Percentiles rank a stretch among this genome's conserved stretches.
Evolutionary conservation across 2,113 vertebrate genomes (phyloP).

Genomic region (Epinephelus cyanopodus): DNA sequence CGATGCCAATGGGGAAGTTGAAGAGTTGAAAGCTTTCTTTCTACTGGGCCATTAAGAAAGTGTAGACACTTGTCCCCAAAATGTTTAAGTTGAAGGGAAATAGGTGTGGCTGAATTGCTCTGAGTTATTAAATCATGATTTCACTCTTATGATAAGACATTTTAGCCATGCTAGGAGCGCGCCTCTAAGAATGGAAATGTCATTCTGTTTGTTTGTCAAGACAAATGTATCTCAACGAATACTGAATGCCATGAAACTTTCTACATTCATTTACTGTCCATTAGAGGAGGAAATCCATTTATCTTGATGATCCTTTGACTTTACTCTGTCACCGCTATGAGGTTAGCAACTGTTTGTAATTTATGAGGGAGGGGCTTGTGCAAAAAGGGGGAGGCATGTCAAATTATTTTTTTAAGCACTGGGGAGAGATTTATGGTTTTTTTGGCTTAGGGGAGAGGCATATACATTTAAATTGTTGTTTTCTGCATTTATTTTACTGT

Average conservation of each 20-base stretch:
- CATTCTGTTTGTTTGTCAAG: neutral
- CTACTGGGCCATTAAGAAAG: neutral
- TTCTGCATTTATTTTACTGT: too few relatives aligned
- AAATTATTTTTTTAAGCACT: too few relatives aligned
- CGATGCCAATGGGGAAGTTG: neutral
- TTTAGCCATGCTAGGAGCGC: too few relatives aligned
- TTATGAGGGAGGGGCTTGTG: too few relatives aligned
- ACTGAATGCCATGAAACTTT: too few relatives aligned
- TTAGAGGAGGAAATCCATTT: neutral
- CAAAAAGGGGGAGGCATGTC: too few relatives aligned
- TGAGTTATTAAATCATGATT: neutral
- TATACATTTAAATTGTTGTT: too few relatives aligned
- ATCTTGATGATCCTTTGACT: neutral
- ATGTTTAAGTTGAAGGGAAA: neutral
- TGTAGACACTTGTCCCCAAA: neutral
- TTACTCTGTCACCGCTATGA: neutral
- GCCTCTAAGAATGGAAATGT: neutral
- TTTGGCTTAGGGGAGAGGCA: too few relatives aligned
- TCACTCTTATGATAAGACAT: neutral
- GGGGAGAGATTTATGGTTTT: too few relatives aligned
- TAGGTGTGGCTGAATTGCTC: neutral
- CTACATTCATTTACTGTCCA: neutral
- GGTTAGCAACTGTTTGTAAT: neutral
- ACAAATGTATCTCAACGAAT: neutral
- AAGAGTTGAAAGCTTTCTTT: slow-evolving; percentile 1